phyloP scores from a whole-genome alignment of 2,888 invertebrate species.

The Prosapia bicincta region DNA sequence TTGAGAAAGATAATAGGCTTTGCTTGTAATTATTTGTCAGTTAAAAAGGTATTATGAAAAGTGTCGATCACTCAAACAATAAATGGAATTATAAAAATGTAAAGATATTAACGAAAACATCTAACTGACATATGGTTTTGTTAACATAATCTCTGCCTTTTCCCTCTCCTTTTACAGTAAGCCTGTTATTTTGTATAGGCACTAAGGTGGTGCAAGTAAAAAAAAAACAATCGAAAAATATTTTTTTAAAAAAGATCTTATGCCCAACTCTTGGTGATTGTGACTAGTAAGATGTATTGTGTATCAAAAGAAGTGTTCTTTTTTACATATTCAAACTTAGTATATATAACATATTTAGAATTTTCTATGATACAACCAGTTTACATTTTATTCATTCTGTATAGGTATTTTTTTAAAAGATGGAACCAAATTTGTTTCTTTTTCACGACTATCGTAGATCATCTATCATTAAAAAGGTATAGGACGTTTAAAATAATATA shows the following conservation, averaged over 20 bases:
- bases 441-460: background rate
- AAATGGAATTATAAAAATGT: background rate
- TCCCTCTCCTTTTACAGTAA: background rate
- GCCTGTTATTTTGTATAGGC: slow-evolving; percentile 13
- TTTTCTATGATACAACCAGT: background rate
- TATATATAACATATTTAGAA: slow-evolving; percentile 14
- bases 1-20: background rate
- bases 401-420: background rate
- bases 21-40: background rate
- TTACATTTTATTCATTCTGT: background rate
- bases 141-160: background rate
- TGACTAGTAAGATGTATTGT: slow-evolving; percentile 9
- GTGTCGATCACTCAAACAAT: background rate
- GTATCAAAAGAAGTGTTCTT: slow-evolving; percentile 25
- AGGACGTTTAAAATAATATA: background rate
- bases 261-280: slow-evolving; percentile 13
- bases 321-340: slow-evolving; percentile 24
- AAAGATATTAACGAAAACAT: background rate
- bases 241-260: background rate
- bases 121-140: background rate
- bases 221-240: slow-evolving; percentile 9
- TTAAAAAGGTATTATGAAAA: background rate
- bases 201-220: slow-evolving; percentile 4
- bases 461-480: background rate
- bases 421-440: background rate